Evolutionary conservation across 2,888 invertebrate species (phyloP).

Genomic region (Drosophila mercatorum): DNA sequence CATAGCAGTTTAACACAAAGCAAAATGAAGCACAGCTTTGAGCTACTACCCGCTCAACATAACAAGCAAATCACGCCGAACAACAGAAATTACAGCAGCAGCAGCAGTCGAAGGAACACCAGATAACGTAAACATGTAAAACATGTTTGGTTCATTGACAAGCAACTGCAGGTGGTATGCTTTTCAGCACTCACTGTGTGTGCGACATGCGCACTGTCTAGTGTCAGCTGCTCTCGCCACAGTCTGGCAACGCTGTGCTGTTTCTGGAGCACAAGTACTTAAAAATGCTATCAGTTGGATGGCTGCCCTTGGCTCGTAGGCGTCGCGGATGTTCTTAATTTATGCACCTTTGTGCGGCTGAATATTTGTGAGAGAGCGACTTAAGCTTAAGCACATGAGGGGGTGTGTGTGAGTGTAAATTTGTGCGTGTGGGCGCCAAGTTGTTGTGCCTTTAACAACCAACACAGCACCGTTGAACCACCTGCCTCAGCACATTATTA

Average conservation of each 20-base stretch:
- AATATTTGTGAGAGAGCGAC: conserved; percentile 30
- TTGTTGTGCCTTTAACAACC: conserved; percentile 62
- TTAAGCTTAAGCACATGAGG: conserved; percentile 3
- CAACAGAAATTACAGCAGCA: background rate
- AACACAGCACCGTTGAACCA: conserved; percentile 43
- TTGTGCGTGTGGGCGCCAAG: conserved; percentile 66
- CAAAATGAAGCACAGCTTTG: conserved; percentile 71
- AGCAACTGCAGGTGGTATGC: conserved; percentile 33
- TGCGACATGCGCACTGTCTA: conserved; percentile 45
- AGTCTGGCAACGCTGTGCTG: conserved; percentile 57
- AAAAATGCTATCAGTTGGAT: conserved; percentile 68
- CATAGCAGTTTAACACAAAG: conserved; percentile 59
- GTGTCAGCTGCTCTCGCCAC: background rate
- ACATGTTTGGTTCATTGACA: conserved; percentile 63
- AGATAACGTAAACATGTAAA: conserved; percentile 45
- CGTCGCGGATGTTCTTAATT: conserved; percentile 52
- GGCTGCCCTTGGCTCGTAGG: conserved; percentile 59
- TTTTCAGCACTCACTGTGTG: conserved; percentile 57
- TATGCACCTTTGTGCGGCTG: conserved; percentile 3
- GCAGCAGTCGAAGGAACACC: conserved; percentile 38
- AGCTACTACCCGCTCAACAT: conserved; percentile 46
- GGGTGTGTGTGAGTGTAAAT: conserved; percentile 12
- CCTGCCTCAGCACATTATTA: conserved; percentile 48
- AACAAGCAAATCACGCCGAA: conserved; percentile 3
- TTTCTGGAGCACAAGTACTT: conserved; percentile 5